Evolutionary conservation across 2,797 vertebrate genomes (phyloP), one percentile per base, ranked within the genome.

Genomic region (Rhinella marina): DNA sequence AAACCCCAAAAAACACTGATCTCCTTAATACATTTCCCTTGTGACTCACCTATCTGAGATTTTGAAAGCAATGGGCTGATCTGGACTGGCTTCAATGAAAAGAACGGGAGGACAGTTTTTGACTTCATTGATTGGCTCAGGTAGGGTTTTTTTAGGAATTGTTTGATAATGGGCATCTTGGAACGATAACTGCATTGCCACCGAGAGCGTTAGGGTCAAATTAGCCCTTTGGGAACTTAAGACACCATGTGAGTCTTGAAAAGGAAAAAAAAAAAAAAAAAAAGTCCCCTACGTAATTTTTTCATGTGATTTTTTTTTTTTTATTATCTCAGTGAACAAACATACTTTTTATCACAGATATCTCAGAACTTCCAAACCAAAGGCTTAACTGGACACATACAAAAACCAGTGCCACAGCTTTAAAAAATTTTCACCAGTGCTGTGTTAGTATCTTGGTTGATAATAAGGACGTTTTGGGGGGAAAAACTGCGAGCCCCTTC

Each of bases 381-480:
- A 82, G 57, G 84, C 17, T 64, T 50, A 48, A 59, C 11, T 82
- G 16, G 83, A 85, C 64, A 78, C 14, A 14, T 79, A 72, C 17
- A 48, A 81, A 88, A 81, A 54, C 27, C 13, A 83, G 75, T 54
- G 84, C 52, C 84, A n/a, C 62, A 75, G 25, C 14, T 25, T 62
- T 17, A 64, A 70, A 77, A 41, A 70, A 70, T 16, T 29, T 54
- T 8, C 9, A 82, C 0, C 27, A 52, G 76, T 41, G 73, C 48
- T 50, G 82, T 54, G 48, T 98, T 97, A 99, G 95, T 98, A 99
- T 94, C 97, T 97, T 62, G 97, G 98, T 87, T 97, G 98, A 27
- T 97, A 94, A 92, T 97, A 98, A 52, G 98, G 98, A 93, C 98
- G 97, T 94, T 99, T 99, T 21, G 97, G 96, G 81, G 95, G 91